These are phyloP conservation scores for Muntiacus reevesi DNA, from an alignment of 2,113 vertebrate genomes.

Conservation along the genomic window DNA sequence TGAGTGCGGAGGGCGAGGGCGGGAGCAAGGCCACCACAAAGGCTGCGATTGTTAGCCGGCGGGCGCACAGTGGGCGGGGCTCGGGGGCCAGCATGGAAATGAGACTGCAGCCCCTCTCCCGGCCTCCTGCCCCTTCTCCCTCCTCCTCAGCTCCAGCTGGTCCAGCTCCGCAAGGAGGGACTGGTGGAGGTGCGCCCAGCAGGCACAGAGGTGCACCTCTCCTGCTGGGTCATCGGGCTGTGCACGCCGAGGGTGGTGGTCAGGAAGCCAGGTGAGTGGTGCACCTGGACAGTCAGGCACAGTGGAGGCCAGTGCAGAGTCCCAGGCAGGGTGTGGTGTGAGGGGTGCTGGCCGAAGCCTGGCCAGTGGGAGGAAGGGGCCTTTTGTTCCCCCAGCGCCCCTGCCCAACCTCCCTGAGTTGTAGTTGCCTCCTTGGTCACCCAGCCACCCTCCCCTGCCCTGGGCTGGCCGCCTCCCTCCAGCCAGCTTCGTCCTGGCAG, in stretches of 20 bases:
- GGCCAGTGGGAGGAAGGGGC: not conserved
- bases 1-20: not conserved
- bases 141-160: not conserved
- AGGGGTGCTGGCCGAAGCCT: not conserved
- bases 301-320: fast-evolving
- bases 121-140: not conserved
- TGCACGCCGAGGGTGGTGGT: fast-evolving
- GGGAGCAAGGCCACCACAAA: conserved; percentile 29
- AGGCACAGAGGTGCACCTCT: not conserved
- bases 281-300: fast-evolving
- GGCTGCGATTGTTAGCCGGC: not conserved
- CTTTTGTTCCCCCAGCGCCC: not conserved
- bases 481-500: not conserved
- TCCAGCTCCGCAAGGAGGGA: not conserved
- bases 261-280: not conserved
- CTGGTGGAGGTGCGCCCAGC: not conserved
- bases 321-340: not conserved
- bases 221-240: not conserved
- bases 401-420: not conserved
- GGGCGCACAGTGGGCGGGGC: not conserved
- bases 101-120: not conserved
- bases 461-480: not conserved
- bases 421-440: not conserved
- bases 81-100: not conserved
- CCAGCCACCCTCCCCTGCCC: not conserved